phyloP scores from a whole-genome alignment of 2,113 vertebrate genomes.

The Harpagus bidentatus region DNA sequence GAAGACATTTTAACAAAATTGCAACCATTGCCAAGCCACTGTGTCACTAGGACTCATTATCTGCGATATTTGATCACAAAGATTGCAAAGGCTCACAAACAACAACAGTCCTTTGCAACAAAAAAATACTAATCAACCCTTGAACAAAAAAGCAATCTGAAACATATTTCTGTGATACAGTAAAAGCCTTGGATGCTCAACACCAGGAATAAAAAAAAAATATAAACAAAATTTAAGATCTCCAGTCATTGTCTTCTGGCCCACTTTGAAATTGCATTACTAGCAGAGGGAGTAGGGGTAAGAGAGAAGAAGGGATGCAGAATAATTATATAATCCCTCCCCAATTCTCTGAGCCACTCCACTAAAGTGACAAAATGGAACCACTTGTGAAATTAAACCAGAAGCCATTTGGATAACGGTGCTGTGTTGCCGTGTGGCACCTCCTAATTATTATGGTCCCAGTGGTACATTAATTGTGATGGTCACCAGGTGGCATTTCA shows the following conservation, averaged over 20 bases:
- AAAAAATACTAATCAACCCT: not conserved
- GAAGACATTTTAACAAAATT: not conserved
- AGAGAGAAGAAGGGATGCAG: not conserved
- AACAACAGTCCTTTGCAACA: not conserved
- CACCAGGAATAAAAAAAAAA: not conserved
- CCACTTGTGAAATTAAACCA: not conserved
- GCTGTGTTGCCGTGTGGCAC: not conserved
- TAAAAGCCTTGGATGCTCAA: not conserved
- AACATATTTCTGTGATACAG: not conserved
- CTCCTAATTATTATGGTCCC: not conserved
- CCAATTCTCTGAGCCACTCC: not conserved
- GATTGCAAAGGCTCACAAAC: not conserved
- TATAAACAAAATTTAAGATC: not conserved
- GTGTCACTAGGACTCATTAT: not conserved
- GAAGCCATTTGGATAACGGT: not conserved
- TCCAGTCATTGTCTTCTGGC: not conserved
- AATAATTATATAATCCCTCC: not conserved
- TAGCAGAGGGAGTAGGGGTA: not conserved
- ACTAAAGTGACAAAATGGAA: not conserved
- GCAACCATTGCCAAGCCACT: fast-evolving
- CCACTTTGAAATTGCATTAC: not conserved
- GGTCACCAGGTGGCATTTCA: not conserved
- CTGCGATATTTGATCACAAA: not conserved
- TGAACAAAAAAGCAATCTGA: not conserved
- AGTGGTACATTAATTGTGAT: not conserved